Evolutionary conservation across 2,113 vertebrate species (phyloP).

Genomic region (Carollia perspicillata): DNA sequence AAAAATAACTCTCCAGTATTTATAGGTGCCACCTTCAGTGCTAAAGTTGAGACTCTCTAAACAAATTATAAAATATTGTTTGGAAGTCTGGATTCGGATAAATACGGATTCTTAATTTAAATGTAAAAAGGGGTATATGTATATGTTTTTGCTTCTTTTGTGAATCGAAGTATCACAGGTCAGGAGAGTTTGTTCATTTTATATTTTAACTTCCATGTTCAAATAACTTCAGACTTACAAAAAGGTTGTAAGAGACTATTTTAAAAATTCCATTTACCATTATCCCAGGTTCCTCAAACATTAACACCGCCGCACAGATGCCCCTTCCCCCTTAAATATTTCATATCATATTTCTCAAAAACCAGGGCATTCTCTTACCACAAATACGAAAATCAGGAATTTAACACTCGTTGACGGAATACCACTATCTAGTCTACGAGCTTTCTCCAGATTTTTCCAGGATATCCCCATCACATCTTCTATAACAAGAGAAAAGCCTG

Average conservation of each 20-base stretch:
- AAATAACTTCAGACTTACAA: not conserved
- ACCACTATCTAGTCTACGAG: not conserved
- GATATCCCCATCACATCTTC: not conserved
- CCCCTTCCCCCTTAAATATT: not conserved
- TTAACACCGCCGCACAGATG: not conserved
- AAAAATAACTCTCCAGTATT: not conserved
- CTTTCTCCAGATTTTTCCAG: not conserved
- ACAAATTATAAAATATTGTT: not conserved
- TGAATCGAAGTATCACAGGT: not conserved
- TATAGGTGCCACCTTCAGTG: not conserved
- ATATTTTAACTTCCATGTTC: not conserved
- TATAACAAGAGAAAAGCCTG: not conserved
- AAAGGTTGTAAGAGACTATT: not conserved
- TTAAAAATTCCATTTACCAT: not conserved
- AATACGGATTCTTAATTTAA: slow-evolving; percentile 11
- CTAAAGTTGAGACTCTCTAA: not conserved
- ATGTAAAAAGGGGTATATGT: not conserved
- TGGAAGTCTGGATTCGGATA: not conserved
- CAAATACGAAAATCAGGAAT: slow-evolving; percentile 17
- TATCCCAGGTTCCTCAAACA: not conserved
- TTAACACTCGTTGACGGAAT: not conserved
- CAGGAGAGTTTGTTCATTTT: not conserved
- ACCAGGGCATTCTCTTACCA: not conserved
- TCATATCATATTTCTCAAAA: not conserved
- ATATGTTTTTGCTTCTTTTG: not conserved